Conservation (phyloP, 53 echinoderm and acorn worm species). For the Echinarachnius parma region DNA sequence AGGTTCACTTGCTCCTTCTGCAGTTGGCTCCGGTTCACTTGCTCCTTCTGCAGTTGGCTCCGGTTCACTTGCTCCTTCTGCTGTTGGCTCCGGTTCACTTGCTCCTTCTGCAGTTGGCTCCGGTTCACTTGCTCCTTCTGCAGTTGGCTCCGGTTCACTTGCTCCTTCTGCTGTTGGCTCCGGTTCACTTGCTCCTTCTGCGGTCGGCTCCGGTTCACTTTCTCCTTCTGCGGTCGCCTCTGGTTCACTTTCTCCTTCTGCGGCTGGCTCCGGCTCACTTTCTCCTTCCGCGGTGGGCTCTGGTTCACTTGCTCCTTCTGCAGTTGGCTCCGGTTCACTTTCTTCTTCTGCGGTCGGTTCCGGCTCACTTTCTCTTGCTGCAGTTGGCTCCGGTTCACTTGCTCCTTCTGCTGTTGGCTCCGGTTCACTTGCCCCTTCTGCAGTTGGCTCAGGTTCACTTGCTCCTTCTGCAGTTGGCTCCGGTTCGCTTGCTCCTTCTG, state of each 20-base stretch:
- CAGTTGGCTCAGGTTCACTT: conserved; percentile 24
- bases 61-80: conserved; percentile 29
- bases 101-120: conserved; percentile 29
- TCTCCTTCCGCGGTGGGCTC: conserved; percentile 42
- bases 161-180: conserved; percentile 27
- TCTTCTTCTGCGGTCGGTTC: conserved; percentile 39
- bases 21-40: conserved; percentile 29
- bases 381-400: conserved; percentile 34
- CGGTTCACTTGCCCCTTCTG: conserved; percentile 44
- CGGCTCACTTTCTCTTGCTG: conserved; percentile 27
- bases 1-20: conserved; percentile 35
- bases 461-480: conserved; percentile 42
- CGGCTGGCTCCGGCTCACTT: conserved; percentile 23
- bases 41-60: conserved; percentile 35
- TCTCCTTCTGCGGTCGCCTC: conserved; percentile 35
- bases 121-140: conserved; percentile 35
- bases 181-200: conserved; percentile 37
- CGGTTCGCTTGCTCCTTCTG: conserved; percentile 34
- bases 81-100: conserved; percentile 17
- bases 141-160: conserved; percentile 31
- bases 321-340: conserved; percentile 22
- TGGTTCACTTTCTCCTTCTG: conserved; percentile 37
- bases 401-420: conserved; percentile 38
- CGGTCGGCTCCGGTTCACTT: conserved; percentile 36
- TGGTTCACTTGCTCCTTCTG: conserved; percentile 30